These are phyloP conservation scores for Macrophya annulata DNA, from an alignment of 2,888 invertebrate species.

Conservation along the genomic window DNA sequence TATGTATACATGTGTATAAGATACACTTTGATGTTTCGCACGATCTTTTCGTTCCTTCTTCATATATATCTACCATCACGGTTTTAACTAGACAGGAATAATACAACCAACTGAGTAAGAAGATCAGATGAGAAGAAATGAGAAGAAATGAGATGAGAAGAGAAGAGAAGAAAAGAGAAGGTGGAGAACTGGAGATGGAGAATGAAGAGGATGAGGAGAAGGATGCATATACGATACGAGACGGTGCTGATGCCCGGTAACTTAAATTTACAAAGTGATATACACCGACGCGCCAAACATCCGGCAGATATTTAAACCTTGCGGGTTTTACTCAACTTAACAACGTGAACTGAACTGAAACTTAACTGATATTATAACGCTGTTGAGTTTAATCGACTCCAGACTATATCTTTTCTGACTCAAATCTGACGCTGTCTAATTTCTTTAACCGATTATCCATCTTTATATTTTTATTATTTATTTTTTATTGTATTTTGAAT, in stretches of 20 bases:
- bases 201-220: neutral
- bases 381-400: neutral
- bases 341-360: neutral
- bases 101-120: conserved; percentile 5
- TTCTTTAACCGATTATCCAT: neutral
- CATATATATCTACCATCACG: no score
- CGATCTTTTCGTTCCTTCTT: neutral
- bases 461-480: neutral
- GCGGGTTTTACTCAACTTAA: conserved; percentile 11
- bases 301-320: conserved; percentile 77
- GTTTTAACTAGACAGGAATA: conserved; percentile 4
- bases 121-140: neutral
- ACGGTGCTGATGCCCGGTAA: conserved; percentile 71
- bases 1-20: no score
- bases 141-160: neutral
- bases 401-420: neutral
- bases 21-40: conserved; percentile 28
- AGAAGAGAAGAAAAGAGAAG: neutral
- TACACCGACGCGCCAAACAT: conserved; percentile 75
- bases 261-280: conserved; percentile 78
- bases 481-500: neutral
- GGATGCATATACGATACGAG: conserved; percentile 21
- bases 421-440: neutral
- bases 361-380: neutral
- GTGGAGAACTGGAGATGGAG: neutral